Evolutionary conservation across 2,888 invertebrate species (phyloP).

Genomic region (Agrotis exclamationis): DNA sequence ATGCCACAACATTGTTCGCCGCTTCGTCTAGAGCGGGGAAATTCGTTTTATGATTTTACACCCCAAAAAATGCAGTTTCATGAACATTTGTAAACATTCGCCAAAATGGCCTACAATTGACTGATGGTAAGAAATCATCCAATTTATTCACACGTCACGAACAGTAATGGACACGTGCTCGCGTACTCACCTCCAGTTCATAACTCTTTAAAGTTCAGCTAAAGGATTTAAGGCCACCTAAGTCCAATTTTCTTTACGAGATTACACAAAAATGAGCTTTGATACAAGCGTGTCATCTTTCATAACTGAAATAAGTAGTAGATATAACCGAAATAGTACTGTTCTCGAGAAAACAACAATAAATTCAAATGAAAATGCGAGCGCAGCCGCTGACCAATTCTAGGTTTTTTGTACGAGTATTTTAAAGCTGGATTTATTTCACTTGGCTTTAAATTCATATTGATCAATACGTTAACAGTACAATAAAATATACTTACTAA

Average conservation of each 20-base stretch:
- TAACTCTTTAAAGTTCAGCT: conserved; percentile 16
- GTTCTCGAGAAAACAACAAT: too few relatives aligned
- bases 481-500: conserved; percentile 55
- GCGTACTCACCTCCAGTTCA: conserved; percentile 16
- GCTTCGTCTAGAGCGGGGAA: too few relatives aligned
- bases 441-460: not conserved
- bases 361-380: too few relatives aligned
- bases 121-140: conserved; percentile 8
- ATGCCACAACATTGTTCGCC: too few relatives aligned
- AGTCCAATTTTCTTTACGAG: not conserved
- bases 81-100: not conserved
- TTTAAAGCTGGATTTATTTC: too few relatives aligned
- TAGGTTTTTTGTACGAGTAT: too few relatives aligned
- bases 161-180: conserved; percentile 29
- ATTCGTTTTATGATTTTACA: too few relatives aligned
- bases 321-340: too few relatives aligned
- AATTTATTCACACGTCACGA: conserved; percentile 32
- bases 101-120: conserved; percentile 10
- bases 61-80: too few relatives aligned
- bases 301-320: not conserved
- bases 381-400: too few relatives aligned
- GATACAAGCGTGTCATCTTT: not conserved
- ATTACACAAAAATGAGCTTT: too few relatives aligned
- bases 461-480: conserved; percentile 26
- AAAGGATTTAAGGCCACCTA: conserved; percentile 16